A percentile compares a stretch with the other conserved stretches of the same genome.
These are phyloP conservation scores for Neopipo cinnamomea DNA, from an alignment of 2,113 vertebrate genomes.

Conservation along the genomic window DNA sequence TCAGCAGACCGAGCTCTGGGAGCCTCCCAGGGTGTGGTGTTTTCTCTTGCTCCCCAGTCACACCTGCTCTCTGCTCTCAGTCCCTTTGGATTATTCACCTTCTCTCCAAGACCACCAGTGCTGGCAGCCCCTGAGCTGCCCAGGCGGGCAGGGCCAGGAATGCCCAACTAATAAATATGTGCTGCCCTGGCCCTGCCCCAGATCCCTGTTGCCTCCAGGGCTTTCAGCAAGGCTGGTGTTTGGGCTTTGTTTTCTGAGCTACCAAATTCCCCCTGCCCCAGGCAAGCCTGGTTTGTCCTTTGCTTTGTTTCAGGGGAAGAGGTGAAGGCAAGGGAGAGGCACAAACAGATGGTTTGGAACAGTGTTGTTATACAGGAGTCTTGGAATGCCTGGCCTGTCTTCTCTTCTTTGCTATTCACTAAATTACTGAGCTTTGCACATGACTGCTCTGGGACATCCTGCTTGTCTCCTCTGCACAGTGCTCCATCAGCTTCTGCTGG, in stretches of 20 bases:
- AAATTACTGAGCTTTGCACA: no score
- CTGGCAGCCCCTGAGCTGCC: background rate
- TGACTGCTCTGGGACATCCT: background rate
- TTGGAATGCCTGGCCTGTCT: background rate
- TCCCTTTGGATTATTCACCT: background rate
- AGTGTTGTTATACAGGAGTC: background rate
- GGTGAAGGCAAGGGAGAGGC: background rate
- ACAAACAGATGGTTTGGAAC: background rate
- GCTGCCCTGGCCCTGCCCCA: background rate
- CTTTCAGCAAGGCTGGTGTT: background rate
- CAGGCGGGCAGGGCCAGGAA: background rate
- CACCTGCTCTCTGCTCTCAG: background rate
- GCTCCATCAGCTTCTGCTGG: background rate
- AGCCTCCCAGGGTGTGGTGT: fast-evolving
- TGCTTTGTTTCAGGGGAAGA: background rate
- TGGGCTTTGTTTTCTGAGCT: background rate
- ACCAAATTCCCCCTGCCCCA: background rate
- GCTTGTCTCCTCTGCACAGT: background rate
- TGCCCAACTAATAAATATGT: no score
- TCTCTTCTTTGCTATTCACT: background rate
- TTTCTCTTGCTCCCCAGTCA: background rate
- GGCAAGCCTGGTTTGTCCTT: background rate
- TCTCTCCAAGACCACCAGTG: background rate
- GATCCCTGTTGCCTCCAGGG: background rate
- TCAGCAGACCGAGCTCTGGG: background rate